These are phyloP conservation scores for Nesoenas mayeri DNA, from an alignment of 2,113 vertebrate genomes.

Conservation along the genomic window DNA sequence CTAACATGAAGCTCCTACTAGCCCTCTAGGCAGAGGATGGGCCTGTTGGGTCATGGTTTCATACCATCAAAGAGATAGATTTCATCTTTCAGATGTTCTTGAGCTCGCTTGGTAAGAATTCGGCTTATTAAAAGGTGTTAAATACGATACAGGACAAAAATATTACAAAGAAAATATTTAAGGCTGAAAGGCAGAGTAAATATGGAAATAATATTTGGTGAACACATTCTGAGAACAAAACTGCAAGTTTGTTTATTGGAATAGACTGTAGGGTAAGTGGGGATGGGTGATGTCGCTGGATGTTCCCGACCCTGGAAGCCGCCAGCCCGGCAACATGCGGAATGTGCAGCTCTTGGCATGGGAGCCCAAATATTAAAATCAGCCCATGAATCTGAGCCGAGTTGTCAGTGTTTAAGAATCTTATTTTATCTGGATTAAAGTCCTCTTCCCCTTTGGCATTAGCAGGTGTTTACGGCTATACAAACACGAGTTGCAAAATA, in stretches of 20 bases:
- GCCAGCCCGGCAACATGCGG: conserved; percentile 23
- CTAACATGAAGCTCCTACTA: conserved; percentile 30
- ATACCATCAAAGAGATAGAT: conserved; percentile 66
- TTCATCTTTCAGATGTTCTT: conserved; percentile 66
- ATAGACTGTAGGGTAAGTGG: not conserved
- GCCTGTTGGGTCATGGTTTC: conserved; percentile 68
- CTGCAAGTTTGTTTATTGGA: not conserved
- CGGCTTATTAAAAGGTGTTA: conserved; percentile 62
- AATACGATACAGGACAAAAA: conserved; percentile 58
- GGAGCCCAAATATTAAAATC: conserved; percentile 56
- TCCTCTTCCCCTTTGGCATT: conserved; percentile 69
- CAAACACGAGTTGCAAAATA: conserved; percentile 73
- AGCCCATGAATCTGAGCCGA: conserved; percentile 60
- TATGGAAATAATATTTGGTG: conserved; percentile 42
- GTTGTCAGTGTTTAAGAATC: conserved; percentile 69
- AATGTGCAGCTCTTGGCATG: conserved; percentile 58
- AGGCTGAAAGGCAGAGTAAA: conserved; percentile 36
- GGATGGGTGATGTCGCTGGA: not conserved
- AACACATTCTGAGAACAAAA: conserved; percentile 27
- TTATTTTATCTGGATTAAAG: conserved; percentile 78
- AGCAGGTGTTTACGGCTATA: conserved; percentile 72
- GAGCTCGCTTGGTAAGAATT: conserved; percentile 58
- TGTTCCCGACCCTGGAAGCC: not conserved
- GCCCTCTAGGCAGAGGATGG: conserved; percentile 59
- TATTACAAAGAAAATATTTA: conserved; percentile 3